Base-by-base conservation (phyloP, 1,140 invertebrate species). In the Pseudomyrmex gracilis region DNA sequence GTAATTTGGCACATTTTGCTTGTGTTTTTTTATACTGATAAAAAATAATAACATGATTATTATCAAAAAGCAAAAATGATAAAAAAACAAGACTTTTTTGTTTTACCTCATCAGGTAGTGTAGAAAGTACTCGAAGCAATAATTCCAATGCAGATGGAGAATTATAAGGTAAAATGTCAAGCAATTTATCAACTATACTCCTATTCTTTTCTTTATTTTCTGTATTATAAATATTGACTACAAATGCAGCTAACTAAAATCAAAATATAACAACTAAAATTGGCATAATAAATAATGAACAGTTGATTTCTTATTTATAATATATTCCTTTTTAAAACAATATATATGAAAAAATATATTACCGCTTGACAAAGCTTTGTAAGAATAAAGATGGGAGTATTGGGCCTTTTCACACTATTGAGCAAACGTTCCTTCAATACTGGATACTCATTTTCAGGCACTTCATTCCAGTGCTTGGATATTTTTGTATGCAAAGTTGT, bases 281-380 rank as follows among this genome's bases (percentile, higher is more conserved):
- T 67, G 9, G n/a, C 3, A 10, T 5, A 34, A 12, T 20, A 13
- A 13, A 57, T 20, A 1, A 13, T 22, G 13, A 43, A 13, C 12
- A 53, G 64, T 3, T n/a, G 55, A 64, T 73, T 34, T 0, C 5
- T 34, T 45, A 71, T 47, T 49, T 60, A 20, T 0, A 43, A 24
- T 24, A 8, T 20, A 9, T 2, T 73, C 49, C 34, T 10, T 4
- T 70, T 17, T 58, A 51, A 57, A 47, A 24, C 17, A 49, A 17
- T 49, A 73, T n/a, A 71, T 0, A 9, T 22, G 51, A 17, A 71
- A 71, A 53, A 13, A 73, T 76, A 34, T 61, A 78, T 93, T 95
- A 98, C 98, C 92, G 97, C 96, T 89, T 98, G 97, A 94, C 98
- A 98, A 61, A 99, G 94, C 89, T 97, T 96, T 89, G 97, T 97